A percentile compares a stretch with the other conserved stretches of the same genome.
Evolutionary conservation across 2,888 invertebrate genomes (phyloP).

Genomic region (Reticulitermes lucifugus): DNA sequence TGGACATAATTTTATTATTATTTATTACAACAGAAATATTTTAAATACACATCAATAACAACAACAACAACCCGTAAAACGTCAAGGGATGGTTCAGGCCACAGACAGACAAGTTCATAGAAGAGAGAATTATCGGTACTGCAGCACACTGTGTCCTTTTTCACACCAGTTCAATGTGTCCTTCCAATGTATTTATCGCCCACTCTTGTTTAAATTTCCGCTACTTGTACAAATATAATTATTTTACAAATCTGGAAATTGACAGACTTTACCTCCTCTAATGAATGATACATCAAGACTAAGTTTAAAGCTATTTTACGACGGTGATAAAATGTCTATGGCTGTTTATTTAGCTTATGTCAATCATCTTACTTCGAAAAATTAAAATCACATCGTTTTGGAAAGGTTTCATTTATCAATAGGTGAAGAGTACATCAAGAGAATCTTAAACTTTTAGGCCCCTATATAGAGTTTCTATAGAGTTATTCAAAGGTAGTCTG

Average conservation of each 20-base stretch:
- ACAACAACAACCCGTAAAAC: not conserved
- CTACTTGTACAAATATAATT: not conserved
- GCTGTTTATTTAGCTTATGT: too few species aligned
- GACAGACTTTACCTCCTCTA: not conserved
- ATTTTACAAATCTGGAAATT: not conserved
- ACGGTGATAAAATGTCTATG: too few species aligned
- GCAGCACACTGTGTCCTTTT: not conserved
- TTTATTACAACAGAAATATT: constrained; percentile 2
- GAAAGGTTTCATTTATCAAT: too few species aligned
- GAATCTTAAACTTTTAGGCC: too few species aligned
- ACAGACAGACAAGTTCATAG: not conserved
- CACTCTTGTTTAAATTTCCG: not conserved
- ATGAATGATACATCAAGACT: too few species aligned
- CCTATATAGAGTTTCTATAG: too few species aligned
- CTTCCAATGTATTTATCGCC: not conserved
- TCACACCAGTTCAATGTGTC: not conserved
- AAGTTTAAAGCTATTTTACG: too few species aligned
- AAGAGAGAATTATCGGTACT: not conserved
- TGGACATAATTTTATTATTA: not conserved
- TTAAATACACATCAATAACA: not conserved
- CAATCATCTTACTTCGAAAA: too few species aligned
- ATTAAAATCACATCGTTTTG: too few species aligned
- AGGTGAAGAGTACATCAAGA: too few species aligned
- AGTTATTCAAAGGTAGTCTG: too few species aligned
- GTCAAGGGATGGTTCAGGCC: not conserved